These are phyloP conservation scores for Meganola albula DNA, from an alignment of 2,888 invertebrate genomes.

Conservation along the genomic window DNA sequence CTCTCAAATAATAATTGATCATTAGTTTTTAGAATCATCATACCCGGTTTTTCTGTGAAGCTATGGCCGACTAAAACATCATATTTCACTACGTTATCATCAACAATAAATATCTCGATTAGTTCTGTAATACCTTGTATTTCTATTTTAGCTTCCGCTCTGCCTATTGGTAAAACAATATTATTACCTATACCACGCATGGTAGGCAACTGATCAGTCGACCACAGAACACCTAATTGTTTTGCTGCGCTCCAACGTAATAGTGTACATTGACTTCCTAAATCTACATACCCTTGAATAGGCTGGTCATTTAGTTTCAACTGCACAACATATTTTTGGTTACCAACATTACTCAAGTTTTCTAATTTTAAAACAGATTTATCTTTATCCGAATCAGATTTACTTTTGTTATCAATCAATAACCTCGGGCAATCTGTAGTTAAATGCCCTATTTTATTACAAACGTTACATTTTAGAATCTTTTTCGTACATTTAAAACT, in stretches of 20 bases:
- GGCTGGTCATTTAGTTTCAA: conserved; percentile 1
- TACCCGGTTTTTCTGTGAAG: conserved; percentile 5
- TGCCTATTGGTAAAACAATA: not conserved
- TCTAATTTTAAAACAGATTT: not conserved
- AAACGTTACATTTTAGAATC: conserved; percentile 7
- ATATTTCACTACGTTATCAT: conserved; percentile 3
- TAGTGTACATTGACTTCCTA: conserved; percentile 11
- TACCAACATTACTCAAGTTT: not conserved
- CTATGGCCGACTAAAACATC: conserved; percentile 1
- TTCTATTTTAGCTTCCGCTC: not conserved
- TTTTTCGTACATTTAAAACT: conserved; percentile 8
- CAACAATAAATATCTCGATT: not conserved
- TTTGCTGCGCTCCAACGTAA: conserved; percentile 2
- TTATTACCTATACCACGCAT: conserved; percentile 9
- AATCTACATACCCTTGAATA: conserved; percentile 4
- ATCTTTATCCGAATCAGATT: not conserved
- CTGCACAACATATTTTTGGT: conserved; percentile 2
- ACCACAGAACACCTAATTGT: conserved; percentile 2
- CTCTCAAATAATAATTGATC: not conserved
- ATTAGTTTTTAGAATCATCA: conserved; percentile 3
- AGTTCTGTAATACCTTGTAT: not conserved
- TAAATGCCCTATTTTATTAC: conserved; percentile 6
- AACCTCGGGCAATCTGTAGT: conserved; percentile 5
- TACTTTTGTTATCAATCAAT: not conserved
- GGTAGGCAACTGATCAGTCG: not conserved